Evolutionary conservation across 1,140 invertebrate species (phyloP).

Genomic region (Microplitis demolitor): DNA sequence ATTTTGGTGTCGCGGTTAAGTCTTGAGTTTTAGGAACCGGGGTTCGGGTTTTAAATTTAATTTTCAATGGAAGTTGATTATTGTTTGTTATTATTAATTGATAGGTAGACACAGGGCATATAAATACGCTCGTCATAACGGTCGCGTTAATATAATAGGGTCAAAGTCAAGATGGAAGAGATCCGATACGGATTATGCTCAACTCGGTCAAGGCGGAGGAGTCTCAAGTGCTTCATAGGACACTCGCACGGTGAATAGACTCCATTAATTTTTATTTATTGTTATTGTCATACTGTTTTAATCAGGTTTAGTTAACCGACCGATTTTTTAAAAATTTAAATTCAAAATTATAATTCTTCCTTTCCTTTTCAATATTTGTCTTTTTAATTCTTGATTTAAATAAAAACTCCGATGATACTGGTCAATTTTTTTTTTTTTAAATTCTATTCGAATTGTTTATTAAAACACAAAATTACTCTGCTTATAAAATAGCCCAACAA

Average conservation of each 20-base stretch:
- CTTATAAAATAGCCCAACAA: no score
- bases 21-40: no score
- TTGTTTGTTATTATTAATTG: background rate
- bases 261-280: background rate
- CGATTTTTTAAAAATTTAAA: no score
- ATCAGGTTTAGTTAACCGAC: background rate
- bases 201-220: conserved; percentile 61
- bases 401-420: no score
- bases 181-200: conserved; percentile 57
- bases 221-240: conserved; percentile 19
- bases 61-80: no score
- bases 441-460: background rate
- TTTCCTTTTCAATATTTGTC: no score
- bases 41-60: no score
- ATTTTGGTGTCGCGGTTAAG: no score
- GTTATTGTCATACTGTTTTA: background rate
- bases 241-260: conserved; percentile 15
- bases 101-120: background rate
- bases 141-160: conserved; percentile 49
- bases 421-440: no score
- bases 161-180: conserved; percentile 60
- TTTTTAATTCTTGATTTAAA: no score
- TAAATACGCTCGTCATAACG: conserved; percentile 29
- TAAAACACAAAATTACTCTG: background rate
- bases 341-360: no score